Evolutionary conservation across 53 echinoderm and acorn worm genomes (phyloP).

Genomic region (Echinometra lucunter): DNA sequence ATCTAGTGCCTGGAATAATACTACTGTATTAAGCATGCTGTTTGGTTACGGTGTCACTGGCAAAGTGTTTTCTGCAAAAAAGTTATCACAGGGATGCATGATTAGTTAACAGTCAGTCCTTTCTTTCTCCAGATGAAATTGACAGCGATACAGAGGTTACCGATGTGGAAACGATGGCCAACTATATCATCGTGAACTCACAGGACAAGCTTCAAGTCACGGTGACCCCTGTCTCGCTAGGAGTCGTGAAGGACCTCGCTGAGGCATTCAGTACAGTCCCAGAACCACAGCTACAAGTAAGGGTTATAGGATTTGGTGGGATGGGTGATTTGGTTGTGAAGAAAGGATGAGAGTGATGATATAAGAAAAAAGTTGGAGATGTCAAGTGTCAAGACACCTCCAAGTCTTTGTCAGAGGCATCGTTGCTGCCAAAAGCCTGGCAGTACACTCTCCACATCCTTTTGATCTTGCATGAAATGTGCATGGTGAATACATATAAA

Average conservation of each 20-base stretch:
- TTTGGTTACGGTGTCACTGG: too few species aligned
- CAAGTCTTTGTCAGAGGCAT: neutral
- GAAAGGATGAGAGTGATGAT: neutral
- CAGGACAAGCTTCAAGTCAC: slow-evolving; percentile 85
- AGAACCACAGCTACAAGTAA: slow-evolving; percentile 71
- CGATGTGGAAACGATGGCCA: slow-evolving; percentile 85
- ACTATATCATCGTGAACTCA: slow-evolving; percentile 91
- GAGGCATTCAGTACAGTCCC: slow-evolving; percentile 83
- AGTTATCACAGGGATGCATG: too few species aligned
- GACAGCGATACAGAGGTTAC: slow-evolving; percentile 81
- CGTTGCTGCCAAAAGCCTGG: too few species aligned
- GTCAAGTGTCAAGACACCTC: neutral
- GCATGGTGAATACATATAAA: too few species aligned
- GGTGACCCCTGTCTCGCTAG: slow-evolving; percentile 84
- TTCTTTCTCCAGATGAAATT: slow-evolving; percentile 79
- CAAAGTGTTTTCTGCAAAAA: too few species aligned
- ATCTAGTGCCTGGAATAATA: too few species aligned
- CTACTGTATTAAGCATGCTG: too few species aligned
- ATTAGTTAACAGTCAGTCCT: neutral
- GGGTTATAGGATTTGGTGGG: neutral
- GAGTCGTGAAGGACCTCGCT: slow-evolving; percentile 81
- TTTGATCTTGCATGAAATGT: too few species aligned
- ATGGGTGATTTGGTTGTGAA: neutral
- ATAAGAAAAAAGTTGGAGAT: neutral
- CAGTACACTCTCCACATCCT: too few species aligned